Conservation (phyloP, 2,797 vertebrate genomes). For the Oceanodroma leucorhoa region DNA sequence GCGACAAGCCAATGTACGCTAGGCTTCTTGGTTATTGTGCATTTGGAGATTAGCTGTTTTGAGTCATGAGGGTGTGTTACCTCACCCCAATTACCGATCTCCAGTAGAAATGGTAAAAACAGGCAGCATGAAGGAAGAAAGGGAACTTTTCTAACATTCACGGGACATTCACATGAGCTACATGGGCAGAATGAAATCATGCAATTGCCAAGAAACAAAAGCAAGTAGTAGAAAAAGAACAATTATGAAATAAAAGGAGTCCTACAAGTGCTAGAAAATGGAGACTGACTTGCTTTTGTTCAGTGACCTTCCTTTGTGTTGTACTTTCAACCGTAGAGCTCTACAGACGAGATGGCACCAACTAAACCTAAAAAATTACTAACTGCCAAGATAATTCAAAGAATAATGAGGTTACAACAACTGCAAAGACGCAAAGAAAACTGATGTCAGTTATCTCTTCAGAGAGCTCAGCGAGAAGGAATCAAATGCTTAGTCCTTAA, state of each 20-base stretch:
- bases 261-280: not conserved
- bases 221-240: slow-evolving; percentile 39
- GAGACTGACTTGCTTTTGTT: slow-evolving; percentile 2
- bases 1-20: not conserved
- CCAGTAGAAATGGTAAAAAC: slow-evolving; percentile 47
- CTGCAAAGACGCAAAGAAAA: slow-evolving; percentile 48
- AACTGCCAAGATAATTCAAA: slow-evolving; percentile 65
- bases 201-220: slow-evolving; percentile 51
- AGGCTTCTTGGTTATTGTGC: slow-evolving; percentile 12
- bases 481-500: slow-evolving; percentile 53
- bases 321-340: slow-evolving; percentile 13
- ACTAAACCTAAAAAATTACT: slow-evolving; percentile 45
- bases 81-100: slow-evolving; percentile 49
- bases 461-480: not conserved
- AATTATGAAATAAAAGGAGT: slow-evolving; percentile 49
- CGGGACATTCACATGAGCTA: slow-evolving; percentile 54
- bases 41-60: slow-evolving; percentile 58
- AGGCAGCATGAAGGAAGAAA: slow-evolving; percentile 38
- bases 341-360: slow-evolving; percentile 74
- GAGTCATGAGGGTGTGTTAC: slow-evolving; percentile 54
- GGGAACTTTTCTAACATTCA: slow-evolving; percentile 43
- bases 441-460: slow-evolving; percentile 55
- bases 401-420: slow-evolving; percentile 69
- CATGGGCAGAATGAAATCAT: slow-evolving; percentile 58
- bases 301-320: slow-evolving; percentile 58